Base-by-base conservation (phyloP, 2,888 invertebrate species). In the Melipona bicolor region DNA sequence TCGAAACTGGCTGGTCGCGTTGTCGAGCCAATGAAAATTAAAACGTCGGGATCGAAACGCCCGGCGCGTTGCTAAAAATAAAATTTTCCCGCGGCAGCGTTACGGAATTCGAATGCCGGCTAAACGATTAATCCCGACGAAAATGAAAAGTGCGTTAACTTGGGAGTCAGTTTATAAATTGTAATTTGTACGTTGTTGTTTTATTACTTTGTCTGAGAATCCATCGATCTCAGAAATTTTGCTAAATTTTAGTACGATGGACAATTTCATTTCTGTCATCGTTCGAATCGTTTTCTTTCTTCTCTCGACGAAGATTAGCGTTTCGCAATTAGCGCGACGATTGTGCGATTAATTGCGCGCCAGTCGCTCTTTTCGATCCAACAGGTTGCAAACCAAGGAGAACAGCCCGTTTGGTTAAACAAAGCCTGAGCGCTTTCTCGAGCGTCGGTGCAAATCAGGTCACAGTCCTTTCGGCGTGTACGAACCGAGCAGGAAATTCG, bases 311-410 rank as follows among this genome's bases (percentile, higher is more conserved):
- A 11, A 11, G 32, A 70, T 27, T 68, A 59, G 43, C n/a, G 56
- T 83, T 83, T 74, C 77, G 43, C 70, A 77, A 82, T 62, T 27
- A 69, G 68, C 73, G 59, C 67, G 62, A 62, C 24, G 54, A 68
- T 88, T 89, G 77, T 82, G 79, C 83, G 81, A 89, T 77, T 82
- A 77, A 80, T 83, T 62, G 80, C 78, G 71, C 81, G 89, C 83
- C 83, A 69, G 77, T 81, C 71, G 87, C 85, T 85, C 76, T 77
- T 71, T 73, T 24, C 0, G 77, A 81, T 83, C 79, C 75, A 79
- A 79, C 73, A 62, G 56, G 49, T 59, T 19, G 36, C 62, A n/a
- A 81, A 74, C 84, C 89, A 89, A 89, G 88, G 89, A 85, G 9
- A 43, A 43, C 81, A 84, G 81, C 72, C 50, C 74, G 73, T 72